Evolutionary conservation across 2,113 vertebrate species (phyloP), one percentile per base, ranked within the genome.

Genomic region (Loxodonta africana): DNA sequence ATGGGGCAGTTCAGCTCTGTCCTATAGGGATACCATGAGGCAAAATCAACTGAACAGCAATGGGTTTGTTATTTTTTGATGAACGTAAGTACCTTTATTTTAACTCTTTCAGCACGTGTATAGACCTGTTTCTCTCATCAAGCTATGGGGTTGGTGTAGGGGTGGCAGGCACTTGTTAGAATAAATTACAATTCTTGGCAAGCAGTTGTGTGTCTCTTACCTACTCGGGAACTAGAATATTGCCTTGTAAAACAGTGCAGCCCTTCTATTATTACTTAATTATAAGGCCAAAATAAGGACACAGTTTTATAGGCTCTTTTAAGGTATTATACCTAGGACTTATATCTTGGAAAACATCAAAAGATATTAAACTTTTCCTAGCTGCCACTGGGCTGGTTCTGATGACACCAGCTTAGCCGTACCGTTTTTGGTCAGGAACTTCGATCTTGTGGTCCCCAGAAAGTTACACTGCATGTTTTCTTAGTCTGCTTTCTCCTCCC

Each of bases 271-370:
- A 98, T 93, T 84, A 92, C 83, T 98, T 98, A 97, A 98, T 98
- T 98, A 98, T 96, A 97, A 98, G 95, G 97, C 95, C 86, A 92
- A 84, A 30, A 37, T 80, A 97, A 98, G 96, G 97, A 76, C 97
- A 97, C 94, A 57, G 25, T 96, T 98, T 98, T 98, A 95, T 90
- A 73, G 83, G 94, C 30, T 89, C 97, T 97, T 98, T 98, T 95
- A 98, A 97, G 91, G 77, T 96, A 30, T 25, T 25, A 25, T 93
- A 95, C 94, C 62, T 80, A 96, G 65, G 76, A 74, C 91, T 98
- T 98, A 98, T 96, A 94, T 98, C 97, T 94, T 96, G 92, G n/a
- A 96, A 81, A 80, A 69, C 86, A 96, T 96, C 97, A 98, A 96
- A 96, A 98, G 92, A 83, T 90, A 96, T 88, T 44, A 17, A 10